These are phyloP conservation scores for Bucorvus abyssinicus DNA, from an alignment of 2,797 vertebrate genomes.

Conservation along the genomic window DNA sequence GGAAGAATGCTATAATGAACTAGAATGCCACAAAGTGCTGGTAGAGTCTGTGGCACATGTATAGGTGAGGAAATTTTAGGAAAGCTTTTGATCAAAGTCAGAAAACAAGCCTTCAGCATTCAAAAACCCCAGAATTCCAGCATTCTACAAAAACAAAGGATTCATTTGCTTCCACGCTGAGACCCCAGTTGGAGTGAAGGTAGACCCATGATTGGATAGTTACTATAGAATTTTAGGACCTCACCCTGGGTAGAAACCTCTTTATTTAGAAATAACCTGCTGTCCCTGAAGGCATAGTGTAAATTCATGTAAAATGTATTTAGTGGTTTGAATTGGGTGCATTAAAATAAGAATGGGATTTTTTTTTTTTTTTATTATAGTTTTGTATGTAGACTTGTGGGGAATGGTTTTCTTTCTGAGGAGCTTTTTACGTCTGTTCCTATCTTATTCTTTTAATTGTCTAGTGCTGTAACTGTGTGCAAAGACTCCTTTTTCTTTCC, in stretches of 20 bases:
- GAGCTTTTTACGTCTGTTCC: background rate
- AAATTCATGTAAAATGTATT: background rate
- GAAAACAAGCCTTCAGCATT: background rate
- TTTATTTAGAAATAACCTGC: background rate
- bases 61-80: background rate
- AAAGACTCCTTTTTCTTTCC: background rate
- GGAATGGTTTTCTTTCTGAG: background rate
- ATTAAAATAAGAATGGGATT: background rate
- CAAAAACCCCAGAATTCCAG: background rate
- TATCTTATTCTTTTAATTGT: background rate
- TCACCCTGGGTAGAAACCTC: background rate
- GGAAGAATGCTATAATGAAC: background rate
- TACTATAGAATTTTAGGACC: background rate
- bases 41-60: accelerated
- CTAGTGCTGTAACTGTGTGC: background rate
- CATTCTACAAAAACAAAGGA: background rate
- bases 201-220: background rate
- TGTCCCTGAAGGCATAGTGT: background rate
- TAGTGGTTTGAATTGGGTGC: background rate
- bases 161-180: background rate
- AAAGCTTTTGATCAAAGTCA: background rate
- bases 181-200: background rate
- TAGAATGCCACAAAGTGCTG: background rate
- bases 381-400: background rate
- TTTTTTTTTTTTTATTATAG: background rate